Base-by-base conservation (phyloP, 1,140 invertebrate genomes). In the Trichonephila clavipes region DNA sequence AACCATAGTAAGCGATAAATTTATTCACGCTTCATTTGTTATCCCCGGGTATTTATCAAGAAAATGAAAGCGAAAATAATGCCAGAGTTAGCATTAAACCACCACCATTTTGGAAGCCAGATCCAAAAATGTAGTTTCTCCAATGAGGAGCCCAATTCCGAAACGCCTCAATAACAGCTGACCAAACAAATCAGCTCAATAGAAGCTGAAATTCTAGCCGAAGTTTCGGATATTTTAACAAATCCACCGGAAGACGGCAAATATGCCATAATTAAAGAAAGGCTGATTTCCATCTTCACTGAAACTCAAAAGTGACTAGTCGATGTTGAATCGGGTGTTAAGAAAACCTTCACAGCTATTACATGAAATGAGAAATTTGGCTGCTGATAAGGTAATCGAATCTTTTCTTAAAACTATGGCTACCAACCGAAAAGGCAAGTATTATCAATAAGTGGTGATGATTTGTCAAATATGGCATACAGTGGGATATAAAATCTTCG, bases 401-500 rank as follows among this genome's bases (percentile, higher is more conserved):
- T 28, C 28, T 28, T 28, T 28, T 28, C 28, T 28, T 28, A 28
- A 28, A 28, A 28, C n/a, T n/a, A n/a, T n/a, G 82, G 58, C n/a
- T 85, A n/a, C 40, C 44, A 18, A 58, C 21, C 6, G 82, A 85
- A 85, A 85, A 58, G 2, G 14, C n/a, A 8, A 85, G 44, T 10
- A 28, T 28, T 88, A 66, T 88, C 85, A 2, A 40, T 88, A 18
- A 88, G 62, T 51, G 44, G 64, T 16, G 62, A 88, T 4, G 87
- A 88, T 66, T 51, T 88, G 7, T 0, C 19, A 3, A 88, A 88
- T 19, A 21, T 69, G 44, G 61, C 64, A 3, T n/a, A 69, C 61
- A n/a, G 69, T 88, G 87, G 59, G 85, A 87, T 6, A 19, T 87
- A 86, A 64, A 88, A 64, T 58, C 51, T 5, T 7, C 16, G 44